Evolutionary conservation across 2,888 invertebrate species (phyloP).

Genomic region (Apantesis nais): DNA sequence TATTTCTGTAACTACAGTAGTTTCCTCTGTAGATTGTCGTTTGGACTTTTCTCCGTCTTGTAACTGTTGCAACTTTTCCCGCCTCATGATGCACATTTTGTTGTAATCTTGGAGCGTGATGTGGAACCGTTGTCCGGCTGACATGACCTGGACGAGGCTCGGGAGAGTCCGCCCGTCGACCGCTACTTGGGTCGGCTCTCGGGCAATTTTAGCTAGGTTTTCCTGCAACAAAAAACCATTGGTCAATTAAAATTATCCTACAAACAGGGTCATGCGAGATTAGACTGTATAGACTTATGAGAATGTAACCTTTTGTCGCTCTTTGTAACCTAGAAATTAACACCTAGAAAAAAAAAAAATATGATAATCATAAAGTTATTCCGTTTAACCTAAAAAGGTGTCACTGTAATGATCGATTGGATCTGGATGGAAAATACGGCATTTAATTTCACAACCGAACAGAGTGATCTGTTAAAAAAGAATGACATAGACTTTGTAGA

Average conservation of each 20-base stretch:
- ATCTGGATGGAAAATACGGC: neutral
- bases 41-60: constrained; percentile 75
- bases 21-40: constrained; percentile 54
- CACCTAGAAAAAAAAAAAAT: no score
- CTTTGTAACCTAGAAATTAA: neutral
- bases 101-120: constrained; percentile 92
- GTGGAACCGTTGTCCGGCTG: constrained; percentile 92
- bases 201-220: constrained; percentile 70
- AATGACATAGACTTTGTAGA: neutral
- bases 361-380: no score
- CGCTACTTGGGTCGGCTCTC: constrained; percentile 83
- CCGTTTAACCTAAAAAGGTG: no score
- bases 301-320: neutral
- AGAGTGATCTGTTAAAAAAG: neutral
- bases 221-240: constrained; percentile 63
- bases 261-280: neutral
- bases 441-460: neutral
- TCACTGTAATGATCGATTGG: no score
- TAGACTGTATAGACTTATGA: neutral
- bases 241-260: neutral
- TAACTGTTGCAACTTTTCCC: constrained; percentile 88
- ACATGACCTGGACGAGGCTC: constrained; percentile 90
- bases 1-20: constrained; percentile 71
- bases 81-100: constrained; percentile 90
- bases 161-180: constrained; percentile 86